Evolutionary conservation across 1,140 invertebrate genomes (phyloP).

Genomic region (Coenobita brevimanus): DNA sequence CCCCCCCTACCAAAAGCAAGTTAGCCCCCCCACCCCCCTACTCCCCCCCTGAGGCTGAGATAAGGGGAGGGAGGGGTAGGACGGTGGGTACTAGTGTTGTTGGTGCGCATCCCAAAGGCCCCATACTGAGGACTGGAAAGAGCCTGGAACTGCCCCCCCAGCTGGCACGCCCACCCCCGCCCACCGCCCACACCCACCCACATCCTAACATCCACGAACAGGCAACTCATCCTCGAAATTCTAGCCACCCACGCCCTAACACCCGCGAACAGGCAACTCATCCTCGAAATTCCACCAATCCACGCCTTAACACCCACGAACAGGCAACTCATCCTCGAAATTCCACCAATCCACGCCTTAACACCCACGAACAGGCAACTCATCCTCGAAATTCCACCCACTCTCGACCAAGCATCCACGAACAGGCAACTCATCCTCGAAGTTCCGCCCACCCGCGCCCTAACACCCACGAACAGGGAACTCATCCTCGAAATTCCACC

Average conservation of each 20-base stretch:
- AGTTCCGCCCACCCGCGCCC: too few species aligned
- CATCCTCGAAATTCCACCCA: background rate
- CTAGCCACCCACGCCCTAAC: background rate
- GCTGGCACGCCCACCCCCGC: background rate
- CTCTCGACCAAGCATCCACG: background rate
- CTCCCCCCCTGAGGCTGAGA: background rate
- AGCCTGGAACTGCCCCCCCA: constrained; percentile 56
- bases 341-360: background rate
- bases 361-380: background rate
- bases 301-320: background rate
- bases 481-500: background rate
- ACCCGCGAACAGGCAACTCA: background rate
- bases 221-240: background rate
- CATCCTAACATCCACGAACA: background rate
- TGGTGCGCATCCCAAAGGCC: constrained; percentile 54
- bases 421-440: too few species aligned
- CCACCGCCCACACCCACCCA: constrained; percentile 49
- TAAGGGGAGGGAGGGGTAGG: background rate
- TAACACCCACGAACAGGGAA: too few species aligned
- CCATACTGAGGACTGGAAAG: constrained; percentile 57
- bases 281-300: background rate
- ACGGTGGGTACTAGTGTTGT: background rate
- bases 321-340: background rate
- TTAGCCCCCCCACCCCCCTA: constrained; percentile 26
- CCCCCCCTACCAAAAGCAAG: constrained; percentile 52